Base-by-base conservation (phyloP, 2,797 vertebrate species). In the Australoheros facetus region DNA sequence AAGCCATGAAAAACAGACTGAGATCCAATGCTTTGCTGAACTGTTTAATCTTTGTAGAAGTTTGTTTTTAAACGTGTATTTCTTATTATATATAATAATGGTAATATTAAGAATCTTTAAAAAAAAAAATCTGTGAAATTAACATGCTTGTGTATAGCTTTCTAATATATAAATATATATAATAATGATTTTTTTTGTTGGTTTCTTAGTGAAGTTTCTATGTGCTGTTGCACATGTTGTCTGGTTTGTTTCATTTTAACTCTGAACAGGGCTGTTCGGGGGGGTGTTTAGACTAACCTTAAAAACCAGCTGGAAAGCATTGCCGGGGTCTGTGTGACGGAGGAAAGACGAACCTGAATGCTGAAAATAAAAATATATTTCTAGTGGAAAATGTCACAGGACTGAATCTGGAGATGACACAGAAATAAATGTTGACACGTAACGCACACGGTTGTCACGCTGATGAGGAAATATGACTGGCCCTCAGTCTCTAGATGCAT, bases 131-230 rank as follows among this genome's bases (percentile, higher is more conserved):
- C 97, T 98, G 98, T 99, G 97, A 99, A 99, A 99, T 99, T 98
- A 99, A 98, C 97, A 99, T 98, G 97, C 98, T 99, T 99, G 98
- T 99, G 97, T 98, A 99, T 99, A 99, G 98, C 98, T 98, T 98
- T 99, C 97, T 99, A 98, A 99, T 99, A 99, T 98, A 96, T 96
- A 95, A 96, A 98, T 99, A 98, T 98, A 98, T 96, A 96, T 96
- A 94, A 95, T 95, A 91, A 95, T 95, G 92, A 93, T 90, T 93
- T 64, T 45, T 64, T 97, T 97, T 97, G 95, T 96, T 96, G 96
- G 95, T 95, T 97, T 98, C 96, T 96, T 97, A 97, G 97, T 95
- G 97, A 96, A 97, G 94, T 96, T 97, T 96, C 95, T 96, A 96
- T 97, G 97, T 99, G 97, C 98, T 92, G 94, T 96, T 96, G 97